Evolutionary conservation across 2,797 vertebrate genomes (phyloP).

Genomic region (Brachymystax lenok): DNA sequence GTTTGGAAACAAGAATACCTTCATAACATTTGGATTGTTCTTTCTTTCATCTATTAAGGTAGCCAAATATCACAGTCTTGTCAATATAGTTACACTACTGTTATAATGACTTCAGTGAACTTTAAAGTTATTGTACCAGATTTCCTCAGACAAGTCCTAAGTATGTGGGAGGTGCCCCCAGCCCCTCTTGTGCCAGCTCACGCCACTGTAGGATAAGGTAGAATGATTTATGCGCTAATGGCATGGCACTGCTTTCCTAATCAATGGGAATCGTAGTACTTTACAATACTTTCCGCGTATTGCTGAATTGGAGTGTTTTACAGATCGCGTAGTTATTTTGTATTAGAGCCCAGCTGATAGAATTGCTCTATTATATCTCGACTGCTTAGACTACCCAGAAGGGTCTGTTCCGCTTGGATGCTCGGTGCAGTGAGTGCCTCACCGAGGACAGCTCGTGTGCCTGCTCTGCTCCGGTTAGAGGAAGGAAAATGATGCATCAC

Average conservation of each 20-base stretch:
- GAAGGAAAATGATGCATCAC: constrained; percentile 64
- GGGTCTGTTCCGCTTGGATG: constrained; percentile 81
- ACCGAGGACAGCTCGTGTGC: constrained; percentile 43
- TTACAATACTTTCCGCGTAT: constrained; percentile 46
- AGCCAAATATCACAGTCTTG: not conserved
- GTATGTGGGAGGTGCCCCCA: constrained; percentile 34
- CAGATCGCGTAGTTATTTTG: constrained; percentile 56
- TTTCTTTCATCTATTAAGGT: not conserved
- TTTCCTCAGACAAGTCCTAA: not conserved
- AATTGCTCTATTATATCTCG: constrained; percentile 67
- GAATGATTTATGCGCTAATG: constrained; percentile 55
- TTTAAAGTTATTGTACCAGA: not conserved
- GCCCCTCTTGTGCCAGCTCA: constrained; percentile 44
- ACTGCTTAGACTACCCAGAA: constrained; percentile 71
- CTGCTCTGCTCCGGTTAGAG: constrained; percentile 47
- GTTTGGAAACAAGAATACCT: not conserved
- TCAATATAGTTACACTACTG: not conserved
- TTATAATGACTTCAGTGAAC: not conserved
- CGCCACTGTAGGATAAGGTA: constrained; percentile 44
- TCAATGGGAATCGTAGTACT: constrained; percentile 50
- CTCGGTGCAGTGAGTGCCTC: constrained; percentile 63
- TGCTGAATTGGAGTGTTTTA: constrained; percentile 58
- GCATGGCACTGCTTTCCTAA: constrained; percentile 19
- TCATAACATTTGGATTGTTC: not conserved
- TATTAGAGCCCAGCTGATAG: constrained; percentile 67